Conservation (phyloP, 2,888 invertebrate genomes). For the Hydropsyche betteni region DNA sequence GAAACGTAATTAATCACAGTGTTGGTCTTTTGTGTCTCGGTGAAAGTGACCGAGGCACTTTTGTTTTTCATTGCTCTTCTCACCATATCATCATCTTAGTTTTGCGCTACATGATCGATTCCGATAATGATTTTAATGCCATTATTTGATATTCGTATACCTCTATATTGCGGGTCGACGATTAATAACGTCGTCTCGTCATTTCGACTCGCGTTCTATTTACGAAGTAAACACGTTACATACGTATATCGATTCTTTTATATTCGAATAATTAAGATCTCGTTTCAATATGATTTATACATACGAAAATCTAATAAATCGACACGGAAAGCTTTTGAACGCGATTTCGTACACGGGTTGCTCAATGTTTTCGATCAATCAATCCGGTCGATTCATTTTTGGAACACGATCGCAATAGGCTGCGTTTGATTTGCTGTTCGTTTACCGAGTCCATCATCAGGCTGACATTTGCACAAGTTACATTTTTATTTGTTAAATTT, state of each 20-base stretch:
- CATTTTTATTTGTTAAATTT: too few species aligned
- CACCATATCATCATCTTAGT: not conserved
- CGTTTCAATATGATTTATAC: too few species aligned
- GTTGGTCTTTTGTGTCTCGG: constrained; percentile 37
- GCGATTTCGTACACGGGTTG: not conserved
- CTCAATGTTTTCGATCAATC: not conserved
- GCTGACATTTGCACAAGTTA: too few species aligned
- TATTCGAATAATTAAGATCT: too few species aligned
- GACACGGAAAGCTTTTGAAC: too few species aligned
- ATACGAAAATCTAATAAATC: too few species aligned
- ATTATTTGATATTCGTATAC: constrained; percentile 12
- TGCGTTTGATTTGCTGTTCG: not conserved
- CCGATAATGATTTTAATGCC: constrained; percentile 2
- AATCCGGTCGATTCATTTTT: too few species aligned
- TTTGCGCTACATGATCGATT: constrained; percentile 25
- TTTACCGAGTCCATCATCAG: not conserved
- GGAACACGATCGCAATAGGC: not conserved
- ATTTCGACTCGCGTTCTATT: too few species aligned
- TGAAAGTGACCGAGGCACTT: constrained; percentile 29
- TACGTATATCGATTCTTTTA: too few species aligned
- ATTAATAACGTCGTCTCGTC: not conserved
- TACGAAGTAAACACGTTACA: too few species aligned
- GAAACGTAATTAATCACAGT: constrained; percentile 34
- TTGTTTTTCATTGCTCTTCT: constrained; percentile 1
- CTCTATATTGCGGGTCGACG: not conserved